Evolutionary conservation across 2,888 invertebrate genomes (phyloP).

Genomic region (Sisyra nigra): DNA sequence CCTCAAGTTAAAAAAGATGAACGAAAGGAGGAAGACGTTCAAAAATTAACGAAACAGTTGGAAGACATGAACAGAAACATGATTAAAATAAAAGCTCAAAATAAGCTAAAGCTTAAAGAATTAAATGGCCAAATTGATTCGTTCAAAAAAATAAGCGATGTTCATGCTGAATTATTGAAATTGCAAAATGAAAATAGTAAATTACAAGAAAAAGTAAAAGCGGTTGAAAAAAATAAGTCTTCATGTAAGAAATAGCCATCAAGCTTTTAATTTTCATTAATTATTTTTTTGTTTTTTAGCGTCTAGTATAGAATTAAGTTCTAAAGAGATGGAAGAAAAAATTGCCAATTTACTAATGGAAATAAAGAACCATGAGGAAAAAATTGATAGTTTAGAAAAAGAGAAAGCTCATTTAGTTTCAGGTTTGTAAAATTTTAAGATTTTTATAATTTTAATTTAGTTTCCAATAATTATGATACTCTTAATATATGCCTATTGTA

Average conservation of each 20-base stretch:
- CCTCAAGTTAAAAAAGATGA: conserved; percentile 14
- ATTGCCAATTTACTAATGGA: background rate
- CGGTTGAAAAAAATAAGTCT: conserved; percentile 26
- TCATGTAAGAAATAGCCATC: no score
- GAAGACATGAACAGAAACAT: conserved; percentile 60
- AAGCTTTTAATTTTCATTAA: background rate
- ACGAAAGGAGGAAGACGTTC: conserved; percentile 22
- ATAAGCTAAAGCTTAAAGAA: conserved; percentile 56
- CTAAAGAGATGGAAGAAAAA: background rate
- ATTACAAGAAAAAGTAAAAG: conserved; percentile 56
- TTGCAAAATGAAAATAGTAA: conserved; percentile 43
- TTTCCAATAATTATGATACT: background rate
- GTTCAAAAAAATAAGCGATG: conserved; percentile 47
- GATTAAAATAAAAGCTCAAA: conserved; percentile 57
- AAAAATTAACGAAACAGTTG: conserved; percentile 48
- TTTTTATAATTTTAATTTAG: conserved; percentile 13
- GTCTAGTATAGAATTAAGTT: background rate
- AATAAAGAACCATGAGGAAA: background rate
- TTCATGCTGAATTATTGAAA: conserved; percentile 48
- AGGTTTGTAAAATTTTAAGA: conserved; percentile 13
- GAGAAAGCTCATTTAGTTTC: background rate
- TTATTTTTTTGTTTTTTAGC: conserved; percentile 3
- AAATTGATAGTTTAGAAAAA: background rate
- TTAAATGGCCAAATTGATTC: conserved; percentile 57
- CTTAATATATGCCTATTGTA: no score